Conservation (phyloP, 2,888 invertebrate species). For the Caenorhabditis afra region DNA sequence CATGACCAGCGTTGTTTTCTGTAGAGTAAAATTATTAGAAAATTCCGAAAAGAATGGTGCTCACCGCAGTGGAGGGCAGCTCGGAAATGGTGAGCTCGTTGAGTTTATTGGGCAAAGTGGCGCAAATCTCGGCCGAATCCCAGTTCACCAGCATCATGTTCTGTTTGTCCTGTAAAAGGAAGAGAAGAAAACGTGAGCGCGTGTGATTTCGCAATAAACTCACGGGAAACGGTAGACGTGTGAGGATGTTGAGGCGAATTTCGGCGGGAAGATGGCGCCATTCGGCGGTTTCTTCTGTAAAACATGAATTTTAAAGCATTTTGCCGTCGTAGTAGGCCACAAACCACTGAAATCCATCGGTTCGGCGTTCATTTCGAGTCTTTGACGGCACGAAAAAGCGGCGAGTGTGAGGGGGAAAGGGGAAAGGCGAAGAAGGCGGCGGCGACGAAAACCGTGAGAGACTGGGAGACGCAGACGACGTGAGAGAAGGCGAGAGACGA, state of each 20-base stretch:
- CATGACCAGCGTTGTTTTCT: slow-evolving; percentile 55
- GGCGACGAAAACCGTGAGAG: too few relatives aligned
- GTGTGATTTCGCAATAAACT: slow-evolving; percentile 17
- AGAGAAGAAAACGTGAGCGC: neutral
- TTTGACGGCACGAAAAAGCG: too few relatives aligned
- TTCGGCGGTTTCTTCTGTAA: slow-evolving; percentile 36
- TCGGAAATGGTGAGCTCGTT: slow-evolving; percentile 46
- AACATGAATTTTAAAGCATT: too few relatives aligned
- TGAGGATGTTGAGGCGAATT: slow-evolving; percentile 41
- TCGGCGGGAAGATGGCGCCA: slow-evolving; percentile 49
- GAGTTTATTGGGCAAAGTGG: slow-evolving; percentile 43
- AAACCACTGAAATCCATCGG: slow-evolving; percentile 27
- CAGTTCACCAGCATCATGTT: slow-evolving; percentile 61
- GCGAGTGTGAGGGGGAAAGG: too few relatives aligned
- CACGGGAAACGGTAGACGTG: slow-evolving; percentile 31
- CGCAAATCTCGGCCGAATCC: slow-evolving; percentile 38
- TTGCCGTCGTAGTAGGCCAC: too few relatives aligned
- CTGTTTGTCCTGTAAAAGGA: slow-evolving; percentile 47
- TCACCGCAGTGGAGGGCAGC: slow-evolving; percentile 45
- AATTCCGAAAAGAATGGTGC: neutral
- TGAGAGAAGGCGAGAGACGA: slow-evolving; percentile 14
- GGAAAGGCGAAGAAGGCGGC: too few relatives aligned
- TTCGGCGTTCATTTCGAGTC: slow-evolving; percentile 11
- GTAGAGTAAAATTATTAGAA: slow-evolving; percentile 3
- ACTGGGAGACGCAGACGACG: neutral